phyloP scores from a whole-genome alignment of 2,113 vertebrate species.

The Hemiprocne comata region DNA sequence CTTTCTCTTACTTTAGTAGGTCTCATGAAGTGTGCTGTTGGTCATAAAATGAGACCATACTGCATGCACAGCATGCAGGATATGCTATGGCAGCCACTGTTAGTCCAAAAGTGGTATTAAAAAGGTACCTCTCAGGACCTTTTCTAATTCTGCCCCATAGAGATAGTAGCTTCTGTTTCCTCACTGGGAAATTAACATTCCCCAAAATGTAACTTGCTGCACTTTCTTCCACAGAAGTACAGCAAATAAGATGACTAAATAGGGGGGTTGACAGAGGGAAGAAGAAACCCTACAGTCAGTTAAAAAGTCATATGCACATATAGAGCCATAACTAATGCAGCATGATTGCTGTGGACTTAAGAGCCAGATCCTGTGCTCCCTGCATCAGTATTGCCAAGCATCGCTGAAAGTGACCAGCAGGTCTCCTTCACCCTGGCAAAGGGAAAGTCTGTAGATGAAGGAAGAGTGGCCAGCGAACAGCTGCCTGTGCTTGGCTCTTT shows the following conservation, averaged over 20 bases:
- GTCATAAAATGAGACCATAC: rapidly evolving
- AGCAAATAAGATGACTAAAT: not conserved
- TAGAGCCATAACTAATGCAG: not conserved
- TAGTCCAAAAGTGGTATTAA: not conserved
- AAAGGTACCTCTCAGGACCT: not conserved
- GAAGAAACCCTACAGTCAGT: not conserved
- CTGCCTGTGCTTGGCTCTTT: not conserved
- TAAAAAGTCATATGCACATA: not conserved
- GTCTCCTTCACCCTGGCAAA: not conserved
- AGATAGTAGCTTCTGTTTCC: not conserved
- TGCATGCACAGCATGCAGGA: rapidly evolving
- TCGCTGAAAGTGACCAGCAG: not conserved
- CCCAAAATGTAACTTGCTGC: rapidly evolving
- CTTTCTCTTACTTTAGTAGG: not conserved
- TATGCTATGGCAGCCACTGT: not conserved
- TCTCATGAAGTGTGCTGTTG: rapidly evolving
- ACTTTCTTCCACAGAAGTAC: not conserved
- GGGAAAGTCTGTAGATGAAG: not conserved
- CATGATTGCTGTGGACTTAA: not conserved
- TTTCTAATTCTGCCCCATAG: not conserved
- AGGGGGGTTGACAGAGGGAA: not conserved
- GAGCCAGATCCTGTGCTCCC: not conserved
- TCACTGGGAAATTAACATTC: not conserved
- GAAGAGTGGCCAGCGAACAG: not conserved
- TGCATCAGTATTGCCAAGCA: not conserved